Conservation (phyloP, 2,888 invertebrate genomes). For the Globia sparganii region DNA sequence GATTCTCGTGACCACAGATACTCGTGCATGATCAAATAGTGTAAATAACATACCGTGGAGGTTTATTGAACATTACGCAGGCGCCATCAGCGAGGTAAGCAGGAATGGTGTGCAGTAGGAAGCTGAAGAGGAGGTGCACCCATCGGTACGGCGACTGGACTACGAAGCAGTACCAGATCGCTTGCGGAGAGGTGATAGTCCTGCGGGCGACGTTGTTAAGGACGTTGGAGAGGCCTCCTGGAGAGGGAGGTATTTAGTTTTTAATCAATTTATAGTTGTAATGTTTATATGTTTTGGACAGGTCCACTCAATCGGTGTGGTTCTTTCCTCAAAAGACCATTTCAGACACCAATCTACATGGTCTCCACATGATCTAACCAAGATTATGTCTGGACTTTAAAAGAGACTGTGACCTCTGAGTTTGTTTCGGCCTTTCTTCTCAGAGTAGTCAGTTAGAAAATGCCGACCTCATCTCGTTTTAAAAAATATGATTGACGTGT, state of each 20-base stretch:
- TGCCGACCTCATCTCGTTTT: no score
- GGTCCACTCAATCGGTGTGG: no score
- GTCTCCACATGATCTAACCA: no score
- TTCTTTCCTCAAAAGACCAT: no score
- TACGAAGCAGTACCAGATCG: conserved; percentile 57
- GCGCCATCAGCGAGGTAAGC: conserved; percentile 38
- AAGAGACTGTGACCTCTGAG: no score
- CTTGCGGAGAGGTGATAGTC: conserved; percentile 24
- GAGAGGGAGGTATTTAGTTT: neutral
- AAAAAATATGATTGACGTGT: no score
- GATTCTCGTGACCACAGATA: neutral
- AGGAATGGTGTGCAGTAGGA: conserved; percentile 49
- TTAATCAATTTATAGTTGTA: neutral
- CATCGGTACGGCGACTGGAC: conserved; percentile 42
- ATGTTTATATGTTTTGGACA: no score
- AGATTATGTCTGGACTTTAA: no score
- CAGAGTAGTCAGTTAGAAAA: no score
- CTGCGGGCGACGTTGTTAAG: conserved; percentile 36
- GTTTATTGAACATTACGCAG: conserved; percentile 75
- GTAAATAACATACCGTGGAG: conserved; percentile 88
- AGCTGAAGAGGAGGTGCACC: conserved; percentile 36
- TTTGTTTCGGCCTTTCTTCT: no score
- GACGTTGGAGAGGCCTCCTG: conserved; percentile 46
- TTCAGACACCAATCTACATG: no score
- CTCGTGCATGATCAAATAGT: neutral